Evolutionary conservation across 2,113 vertebrate genomes (phyloP).

Genomic region (Cairina moschata): DNA sequence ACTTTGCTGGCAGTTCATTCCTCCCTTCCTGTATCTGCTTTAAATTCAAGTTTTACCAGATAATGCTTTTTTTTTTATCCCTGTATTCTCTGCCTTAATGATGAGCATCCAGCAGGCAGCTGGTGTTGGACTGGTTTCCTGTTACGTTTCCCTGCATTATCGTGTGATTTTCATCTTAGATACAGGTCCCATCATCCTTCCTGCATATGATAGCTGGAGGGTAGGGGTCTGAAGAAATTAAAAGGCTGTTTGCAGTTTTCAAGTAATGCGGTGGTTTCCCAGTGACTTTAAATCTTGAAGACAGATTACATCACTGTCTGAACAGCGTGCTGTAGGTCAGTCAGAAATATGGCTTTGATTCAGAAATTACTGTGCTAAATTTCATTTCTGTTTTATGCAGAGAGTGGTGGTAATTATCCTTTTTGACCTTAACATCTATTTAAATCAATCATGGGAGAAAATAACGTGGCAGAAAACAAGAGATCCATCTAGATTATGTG

Average conservation of each 20-base stretch:
- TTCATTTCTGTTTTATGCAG: neutral
- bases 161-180: neutral
- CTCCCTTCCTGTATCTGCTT: neutral
- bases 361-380: neutral
- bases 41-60: neutral
- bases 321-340: neutral
- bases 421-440: neutral
- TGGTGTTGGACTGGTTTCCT: neutral
- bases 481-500: neutral
- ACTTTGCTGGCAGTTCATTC: neutral
- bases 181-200: rapidly evolving
- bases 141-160: rapidly evolving
- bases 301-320: neutral
- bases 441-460: neutral
- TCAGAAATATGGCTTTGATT: neutral
- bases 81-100: rapidly evolving
- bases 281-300: neutral
- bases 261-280: neutral
- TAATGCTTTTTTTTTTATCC: neutral
- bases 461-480: neutral
- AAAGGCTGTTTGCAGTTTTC: neutral
- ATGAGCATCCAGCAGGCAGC: neutral
- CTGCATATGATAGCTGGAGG: neutral
- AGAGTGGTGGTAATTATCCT: neutral
- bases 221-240: neutral